Base-by-base conservation (phyloP, 2,797 vertebrate species). In the Spondyliosoma cantharus region DNA sequence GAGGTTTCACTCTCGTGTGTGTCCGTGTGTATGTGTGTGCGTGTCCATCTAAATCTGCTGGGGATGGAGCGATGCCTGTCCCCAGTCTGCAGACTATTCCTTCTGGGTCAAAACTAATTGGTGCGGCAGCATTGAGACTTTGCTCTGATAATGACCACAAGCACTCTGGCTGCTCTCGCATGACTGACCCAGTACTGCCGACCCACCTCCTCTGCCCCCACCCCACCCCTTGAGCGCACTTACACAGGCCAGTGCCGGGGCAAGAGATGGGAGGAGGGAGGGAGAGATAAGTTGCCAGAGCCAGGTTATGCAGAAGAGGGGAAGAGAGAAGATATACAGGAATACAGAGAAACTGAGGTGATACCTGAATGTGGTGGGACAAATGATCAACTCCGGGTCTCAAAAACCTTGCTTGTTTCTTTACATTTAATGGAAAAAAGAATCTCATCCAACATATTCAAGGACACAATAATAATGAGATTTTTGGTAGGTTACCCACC, bases 31-130 rank as follows among this genome's bases (percentile, higher is more conserved):
- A 15, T 46, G 25, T 76, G 60, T 54, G 70, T 84, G 73, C 71
- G 66, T 73, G 83, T 83, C 81, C 43, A 61, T 84, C 67, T 88
- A 65, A 89, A 81, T 91, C 74, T 84, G 76, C 80, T 37, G 71
- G 74, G 78, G 82, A 91, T 82, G 81, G 88, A 93, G 83, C 53
- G 60, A 80, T 86, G 91, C 87, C 86, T 71, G 68, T 90, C 87
- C 76, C 75, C 76, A 57, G 71, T 93, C 87, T 87, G 67, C 84
- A 87, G 85, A 89, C 86, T 85, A 80, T 92, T 93, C 92, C 92
- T 95, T 94, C 94, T 93, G 93, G 94, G 94, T 95, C 94, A 95
- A 89, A 94, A 95, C 91, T 95, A 95, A 95, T 95, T 95, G 94
- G 94, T 93, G 90, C 86, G 56, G 89, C 93, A 92, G 88, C 65